These are phyloP conservation scores for Morbakka virulenta DNA, from an alignment of 30 jellyfish, hydroid and myxozoan species.

Conservation along the genomic window DNA sequence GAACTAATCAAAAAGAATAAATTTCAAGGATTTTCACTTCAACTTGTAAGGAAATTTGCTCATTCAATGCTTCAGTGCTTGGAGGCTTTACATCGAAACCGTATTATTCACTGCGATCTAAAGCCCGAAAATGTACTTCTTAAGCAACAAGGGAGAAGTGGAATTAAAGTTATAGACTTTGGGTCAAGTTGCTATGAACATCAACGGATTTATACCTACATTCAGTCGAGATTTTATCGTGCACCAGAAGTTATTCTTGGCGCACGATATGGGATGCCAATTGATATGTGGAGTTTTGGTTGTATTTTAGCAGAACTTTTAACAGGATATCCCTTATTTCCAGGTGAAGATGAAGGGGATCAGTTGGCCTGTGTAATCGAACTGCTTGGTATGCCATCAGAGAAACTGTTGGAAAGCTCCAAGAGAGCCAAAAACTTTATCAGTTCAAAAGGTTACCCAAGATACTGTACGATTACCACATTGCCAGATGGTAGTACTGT, in stretches of 20 bases:
- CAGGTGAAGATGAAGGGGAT: conserved; percentile 97
- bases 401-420: conserved; percentile 65
- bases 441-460: conserved; percentile 94
- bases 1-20: conserved; percentile 85
- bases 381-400: conserved; percentile 92
- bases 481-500: conserved; percentile 96
- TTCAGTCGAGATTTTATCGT: conserved; percentile 87
- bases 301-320: conserved; percentile 83
- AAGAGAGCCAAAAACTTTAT: conserved; percentile 88
- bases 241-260: conserved; percentile 96
- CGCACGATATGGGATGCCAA: conserved; percentile 94
- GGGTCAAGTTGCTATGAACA: conserved; percentile 98
- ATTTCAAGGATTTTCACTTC: conserved; percentile 87
- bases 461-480: conserved; percentile 85
- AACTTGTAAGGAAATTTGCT: conserved; percentile 85
- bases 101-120: conserved; percentile 85
- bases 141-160: conserved; percentile 94
- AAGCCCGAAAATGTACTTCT: conserved; percentile 86
- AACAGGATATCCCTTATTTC: conserved; percentile 92
- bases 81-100: conserved; percentile 77
- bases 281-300: conserved; percentile 97
- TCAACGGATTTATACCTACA: conserved; percentile 86
- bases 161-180: conserved; percentile 84
- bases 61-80: conserved; percentile 90
- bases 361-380: conserved; percentile 92